Conservation (phyloP, 2,888 invertebrate species). For the Ornithoptera alexandrae region DNA sequence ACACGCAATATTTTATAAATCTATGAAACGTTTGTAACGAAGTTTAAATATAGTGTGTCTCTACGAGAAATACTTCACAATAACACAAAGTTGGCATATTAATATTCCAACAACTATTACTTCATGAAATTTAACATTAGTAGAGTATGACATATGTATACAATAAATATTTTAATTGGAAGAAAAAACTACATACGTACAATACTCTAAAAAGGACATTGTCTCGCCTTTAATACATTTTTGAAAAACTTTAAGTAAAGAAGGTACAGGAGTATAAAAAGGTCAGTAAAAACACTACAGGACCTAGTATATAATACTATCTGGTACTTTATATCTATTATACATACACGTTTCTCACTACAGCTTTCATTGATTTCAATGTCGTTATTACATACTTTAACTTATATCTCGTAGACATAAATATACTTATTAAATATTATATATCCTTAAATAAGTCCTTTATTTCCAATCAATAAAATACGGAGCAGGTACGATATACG, state of each 20-base stretch:
- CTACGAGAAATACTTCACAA: constrained; percentile 1
- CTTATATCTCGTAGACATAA: constrained; percentile 35
- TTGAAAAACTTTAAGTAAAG: constrained; percentile 35
- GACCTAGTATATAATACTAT: constrained; percentile 66
- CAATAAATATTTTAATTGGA: background rate
- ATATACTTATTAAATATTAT: constrained; percentile 37
- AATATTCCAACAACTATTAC: background rate
- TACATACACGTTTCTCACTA: constrained; percentile 65
- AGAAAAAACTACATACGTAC: background rate
- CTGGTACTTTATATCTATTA: constrained; percentile 42
- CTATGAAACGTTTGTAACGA: constrained; percentile 2
- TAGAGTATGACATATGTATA: constrained; percentile 5
- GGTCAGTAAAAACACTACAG: constrained; percentile 73
- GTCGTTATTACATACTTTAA: constrained; percentile 19
- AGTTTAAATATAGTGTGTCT: background rate
- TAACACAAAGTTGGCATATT: background rate
- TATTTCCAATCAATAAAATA: constrained; percentile 55
- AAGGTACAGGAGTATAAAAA: constrained; percentile 69
- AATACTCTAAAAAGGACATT: constrained; percentile 5
- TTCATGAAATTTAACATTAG: constrained; percentile 6
- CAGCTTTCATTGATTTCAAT: constrained; percentile 60
- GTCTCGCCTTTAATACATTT: background rate
- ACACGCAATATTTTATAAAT: constrained; percentile 13
- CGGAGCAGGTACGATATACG: constrained; percentile 48
- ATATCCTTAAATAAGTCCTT: constrained; percentile 44